Conservation (phyloP, 2,888 invertebrate species). For the Cerceris ruficornis region DNA sequence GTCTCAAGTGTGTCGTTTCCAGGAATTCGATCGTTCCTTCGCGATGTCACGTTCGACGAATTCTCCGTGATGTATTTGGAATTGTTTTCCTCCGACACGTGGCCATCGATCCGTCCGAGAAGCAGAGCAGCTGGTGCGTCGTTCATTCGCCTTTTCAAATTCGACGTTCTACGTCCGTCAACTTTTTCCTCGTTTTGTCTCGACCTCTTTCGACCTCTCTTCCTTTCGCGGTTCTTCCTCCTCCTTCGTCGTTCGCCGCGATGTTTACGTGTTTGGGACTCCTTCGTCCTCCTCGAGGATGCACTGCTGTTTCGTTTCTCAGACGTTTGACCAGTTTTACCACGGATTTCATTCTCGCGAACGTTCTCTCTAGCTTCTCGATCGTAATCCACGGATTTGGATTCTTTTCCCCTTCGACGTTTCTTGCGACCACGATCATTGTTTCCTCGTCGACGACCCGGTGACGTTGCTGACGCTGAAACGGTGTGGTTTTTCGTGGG, state of each 20-base stretch:
- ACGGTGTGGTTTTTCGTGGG: background rate
- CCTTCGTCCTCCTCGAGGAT: slow-evolving; percentile 49
- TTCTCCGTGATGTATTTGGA: slow-evolving; percentile 10
- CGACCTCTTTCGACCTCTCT: slow-evolving; percentile 56
- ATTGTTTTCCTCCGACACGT: background rate
- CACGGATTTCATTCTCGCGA: slow-evolving; percentile 59
- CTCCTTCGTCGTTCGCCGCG: slow-evolving; percentile 61
- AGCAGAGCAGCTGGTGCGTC: slow-evolving; percentile 37
- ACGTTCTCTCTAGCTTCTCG: slow-evolving; percentile 30
- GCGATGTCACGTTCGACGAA: slow-evolving; percentile 11
- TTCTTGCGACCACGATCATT: slow-evolving; percentile 50
- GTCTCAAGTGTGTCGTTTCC: background rate
- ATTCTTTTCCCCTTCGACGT: slow-evolving; percentile 48
- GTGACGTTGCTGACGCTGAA: slow-evolving; percentile 28
- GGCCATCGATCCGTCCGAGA: slow-evolving; percentile 20
- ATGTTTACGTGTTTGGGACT: slow-evolving; percentile 50
- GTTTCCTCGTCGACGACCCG: slow-evolving; percentile 33
- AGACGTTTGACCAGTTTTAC: slow-evolving; percentile 33
- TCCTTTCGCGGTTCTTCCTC: slow-evolving; percentile 64
- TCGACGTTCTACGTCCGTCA: slow-evolving; percentile 32
- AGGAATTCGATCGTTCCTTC: background rate
- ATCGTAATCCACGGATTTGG: slow-evolving; percentile 5
- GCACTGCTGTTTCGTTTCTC: slow-evolving; percentile 26
- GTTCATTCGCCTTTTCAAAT: slow-evolving; percentile 53
- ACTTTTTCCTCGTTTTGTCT: slow-evolving; percentile 33